phyloP scores from a whole-genome alignment of 2,113 vertebrate genomes.

The Delphinapterus leucas region DNA sequence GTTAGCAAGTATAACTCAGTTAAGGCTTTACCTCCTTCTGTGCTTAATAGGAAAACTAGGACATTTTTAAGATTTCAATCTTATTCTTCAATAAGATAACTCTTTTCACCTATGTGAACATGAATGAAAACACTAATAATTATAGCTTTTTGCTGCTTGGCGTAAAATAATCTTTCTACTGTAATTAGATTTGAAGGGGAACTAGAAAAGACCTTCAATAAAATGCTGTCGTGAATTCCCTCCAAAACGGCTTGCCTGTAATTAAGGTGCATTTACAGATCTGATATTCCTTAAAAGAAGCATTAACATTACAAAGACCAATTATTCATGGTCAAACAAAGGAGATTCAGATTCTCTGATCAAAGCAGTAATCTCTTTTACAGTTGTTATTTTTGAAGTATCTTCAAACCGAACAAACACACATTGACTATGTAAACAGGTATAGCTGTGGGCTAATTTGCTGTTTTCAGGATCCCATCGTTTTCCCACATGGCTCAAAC shows the following conservation, averaged over 20 bases:
- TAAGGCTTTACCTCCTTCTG: not conserved
- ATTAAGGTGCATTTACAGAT: conserved; percentile 85
- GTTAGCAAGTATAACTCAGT: not conserved
- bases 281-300: conserved; percentile 83
- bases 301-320: conserved; percentile 84
- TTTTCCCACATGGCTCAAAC: conserved; percentile 56
- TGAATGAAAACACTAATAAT: conserved; percentile 62
- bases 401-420: conserved; percentile 81
- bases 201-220: conserved; percentile 81
- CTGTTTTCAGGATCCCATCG: conserved; percentile 56
- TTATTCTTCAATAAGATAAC: conserved; percentile 26
- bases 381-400: conserved; percentile 84
- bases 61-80: conserved; percentile 2
- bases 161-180: conserved; percentile 77
- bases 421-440: conserved; percentile 77
- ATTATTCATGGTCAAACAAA: conserved; percentile 86
- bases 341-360: conserved; percentile 82
- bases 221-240: conserved; percentile 82
- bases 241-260: conserved; percentile 82
- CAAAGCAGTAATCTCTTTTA: conserved; percentile 83
- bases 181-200: conserved; percentile 79
- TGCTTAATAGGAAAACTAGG: not conserved
- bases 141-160: conserved; percentile 74
- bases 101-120: conserved; percentile 29
- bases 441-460: conserved; percentile 72